A percentile compares a stretch with the other conserved stretches of the same genome.
phyloP scores from a whole-genome alignment of 1,140 invertebrate species.

The Pseudomyrmex dendroicus region DNA sequence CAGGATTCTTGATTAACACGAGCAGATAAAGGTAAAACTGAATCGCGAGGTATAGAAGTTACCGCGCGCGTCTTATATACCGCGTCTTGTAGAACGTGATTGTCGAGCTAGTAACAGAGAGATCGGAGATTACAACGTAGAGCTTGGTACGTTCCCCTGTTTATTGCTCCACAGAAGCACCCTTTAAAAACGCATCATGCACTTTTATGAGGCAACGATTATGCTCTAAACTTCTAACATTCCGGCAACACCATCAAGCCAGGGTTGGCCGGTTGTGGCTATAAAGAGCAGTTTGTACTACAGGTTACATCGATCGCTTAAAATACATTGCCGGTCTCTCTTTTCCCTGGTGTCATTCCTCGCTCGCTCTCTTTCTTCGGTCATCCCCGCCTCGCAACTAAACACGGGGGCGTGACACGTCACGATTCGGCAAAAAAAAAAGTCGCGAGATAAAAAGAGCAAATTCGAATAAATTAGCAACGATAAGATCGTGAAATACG shows the following conservation, averaged over 20 bases:
- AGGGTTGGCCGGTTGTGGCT: constrained; percentile 31
- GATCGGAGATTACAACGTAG: constrained; percentile 54
- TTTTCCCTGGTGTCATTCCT: constrained; percentile 24
- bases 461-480: constrained; percentile 43
- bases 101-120: constrained; percentile 46
- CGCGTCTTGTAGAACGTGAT: constrained; percentile 47
- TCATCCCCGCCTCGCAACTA: background rate
- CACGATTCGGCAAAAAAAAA: constrained; percentile 24
- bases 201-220: constrained; percentile 83
- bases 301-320: constrained; percentile 71
- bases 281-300: constrained; percentile 70
- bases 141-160: constrained; percentile 70
- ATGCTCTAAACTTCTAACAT: constrained; percentile 80
- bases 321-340: constrained; percentile 58
- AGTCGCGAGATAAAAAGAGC: constrained; percentile 22
- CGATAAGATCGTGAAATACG: constrained; percentile 61
- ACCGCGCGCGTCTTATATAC: constrained; percentile 5
- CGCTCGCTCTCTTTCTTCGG: background rate
- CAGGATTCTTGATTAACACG: constrained; percentile 29
- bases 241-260: constrained; percentile 61
- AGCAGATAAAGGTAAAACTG: constrained; percentile 20
- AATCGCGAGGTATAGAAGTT: constrained; percentile 18
- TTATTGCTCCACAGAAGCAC: constrained; percentile 82
- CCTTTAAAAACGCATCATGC: constrained; percentile 84
- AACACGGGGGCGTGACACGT: constrained; percentile 60